Evolutionary conservation across 1,140 invertebrate species (phyloP).

Genomic region (Theocolax elegans): DNA sequence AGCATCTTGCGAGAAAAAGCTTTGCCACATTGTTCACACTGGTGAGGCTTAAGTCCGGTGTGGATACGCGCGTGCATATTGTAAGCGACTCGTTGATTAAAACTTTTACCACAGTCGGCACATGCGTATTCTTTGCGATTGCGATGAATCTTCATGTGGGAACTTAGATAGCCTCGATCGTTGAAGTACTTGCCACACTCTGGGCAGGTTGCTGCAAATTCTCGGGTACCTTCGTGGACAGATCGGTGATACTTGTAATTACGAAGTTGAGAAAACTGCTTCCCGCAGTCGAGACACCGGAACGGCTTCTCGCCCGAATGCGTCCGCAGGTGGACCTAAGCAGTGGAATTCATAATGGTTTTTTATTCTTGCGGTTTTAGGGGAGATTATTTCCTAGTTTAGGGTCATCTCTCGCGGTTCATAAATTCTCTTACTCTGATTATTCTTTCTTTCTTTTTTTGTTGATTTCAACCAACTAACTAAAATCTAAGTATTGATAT

Average conservation of each 20-base stretch:
- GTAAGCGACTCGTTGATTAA: constrained; percentile 84
- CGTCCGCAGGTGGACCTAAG: constrained; percentile 56
- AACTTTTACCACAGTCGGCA: constrained; percentile 78
- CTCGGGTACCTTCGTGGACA: constrained; percentile 78
- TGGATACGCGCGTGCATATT: constrained; percentile 86
- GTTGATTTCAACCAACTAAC: too few species aligned
- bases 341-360: too few species aligned
- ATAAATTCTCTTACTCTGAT: too few species aligned
- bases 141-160: constrained; percentile 83
- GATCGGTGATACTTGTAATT: constrained; percentile 82
- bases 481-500: too few species aligned
- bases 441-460: too few species aligned
- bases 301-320: constrained; percentile 73
- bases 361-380: too few species aligned
- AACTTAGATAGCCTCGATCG: constrained; percentile 80
- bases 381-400: too few species aligned
- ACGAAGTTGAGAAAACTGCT: constrained; percentile 80
- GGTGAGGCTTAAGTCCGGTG: constrained; percentile 86
- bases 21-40: constrained; percentile 86
- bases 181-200: constrained; percentile 83
- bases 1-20: constrained; percentile 86
- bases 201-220: constrained; percentile 79
- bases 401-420: too few species aligned
- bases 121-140: constrained; percentile 82
- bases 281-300: constrained; percentile 80